Evolutionary conservation across 2,113 vertebrate genomes (phyloP).

Genomic region (Equus przewalskii): DNA sequence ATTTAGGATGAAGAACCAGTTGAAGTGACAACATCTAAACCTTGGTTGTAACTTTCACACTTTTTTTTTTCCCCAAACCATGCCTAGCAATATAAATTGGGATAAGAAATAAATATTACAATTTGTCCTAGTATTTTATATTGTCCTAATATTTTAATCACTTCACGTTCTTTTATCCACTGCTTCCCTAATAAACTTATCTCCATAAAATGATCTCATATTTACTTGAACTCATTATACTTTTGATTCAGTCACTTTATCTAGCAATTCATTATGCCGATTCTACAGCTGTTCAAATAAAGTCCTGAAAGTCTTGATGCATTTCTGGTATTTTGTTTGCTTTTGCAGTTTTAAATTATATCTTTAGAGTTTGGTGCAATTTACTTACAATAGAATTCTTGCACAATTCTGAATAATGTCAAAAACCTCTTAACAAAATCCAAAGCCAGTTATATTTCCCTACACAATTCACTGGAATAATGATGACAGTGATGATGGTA

Average conservation of each 20-base stretch:
- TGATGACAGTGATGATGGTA: not conserved
- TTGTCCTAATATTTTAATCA: not conserved
- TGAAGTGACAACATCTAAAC: not conserved
- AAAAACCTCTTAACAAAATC: not conserved
- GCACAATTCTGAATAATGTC: not conserved
- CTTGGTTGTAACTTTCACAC: not conserved
- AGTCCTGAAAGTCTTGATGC: not conserved
- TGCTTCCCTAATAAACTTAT: not conserved
- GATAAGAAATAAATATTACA: not conserved
- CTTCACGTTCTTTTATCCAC: not conserved
- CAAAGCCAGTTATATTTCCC: not conserved
- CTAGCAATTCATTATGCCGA: not conserved
- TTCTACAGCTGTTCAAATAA: not conserved
- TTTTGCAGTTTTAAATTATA: not conserved
- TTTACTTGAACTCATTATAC: not conserved
- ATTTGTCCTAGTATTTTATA: not conserved
- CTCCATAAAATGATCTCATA: not conserved
- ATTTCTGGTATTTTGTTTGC: not conserved
- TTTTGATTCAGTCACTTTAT: not conserved
- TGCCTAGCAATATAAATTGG: not conserved
- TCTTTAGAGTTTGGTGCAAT: not conserved
- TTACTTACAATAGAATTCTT: not conserved
- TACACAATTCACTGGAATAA: not conserved
- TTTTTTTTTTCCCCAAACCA: not conserved
- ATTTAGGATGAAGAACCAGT: not conserved